Conservation (phyloP, 2,797 vertebrate genomes). For the Notolabrus celidotus region DNA sequence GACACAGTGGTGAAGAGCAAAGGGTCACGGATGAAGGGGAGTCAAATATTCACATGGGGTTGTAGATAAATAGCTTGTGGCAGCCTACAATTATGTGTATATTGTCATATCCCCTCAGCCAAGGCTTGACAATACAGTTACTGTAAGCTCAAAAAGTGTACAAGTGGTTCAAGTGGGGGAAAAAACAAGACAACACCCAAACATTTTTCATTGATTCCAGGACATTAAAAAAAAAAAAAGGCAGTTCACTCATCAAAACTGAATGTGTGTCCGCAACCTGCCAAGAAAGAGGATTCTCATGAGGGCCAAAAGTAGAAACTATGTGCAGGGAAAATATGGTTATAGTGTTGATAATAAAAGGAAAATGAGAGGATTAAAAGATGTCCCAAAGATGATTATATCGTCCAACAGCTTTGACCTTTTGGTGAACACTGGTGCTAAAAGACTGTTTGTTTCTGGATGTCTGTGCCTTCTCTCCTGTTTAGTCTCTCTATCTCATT, state of each 20-base stretch:
- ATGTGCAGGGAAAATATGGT: conserved; percentile 42
- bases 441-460: conserved; percentile 60
- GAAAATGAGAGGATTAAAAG: conserved; percentile 28
- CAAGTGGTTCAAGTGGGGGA: conserved; percentile 35
- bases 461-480: conserved; percentile 56
- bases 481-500: conserved; percentile 46
- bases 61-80: conserved; percentile 25
- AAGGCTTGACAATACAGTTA: conserved; percentile 12
- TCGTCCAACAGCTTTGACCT: conserved; percentile 67
- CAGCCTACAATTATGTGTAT: conserved; percentile 19
- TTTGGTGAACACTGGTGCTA: conserved; percentile 56
- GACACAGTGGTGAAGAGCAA: conserved; percentile 24
- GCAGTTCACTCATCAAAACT: conserved; percentile 42
- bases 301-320: conserved; percentile 29
- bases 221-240: conserved; percentile 8
- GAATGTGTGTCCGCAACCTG: conserved; percentile 26
- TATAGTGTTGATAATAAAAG: conserved; percentile 50
- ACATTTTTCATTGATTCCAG: conserved; percentile 16
- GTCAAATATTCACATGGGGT: conserved; percentile 46
- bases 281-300: conserved; percentile 6
- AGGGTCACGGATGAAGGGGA: conserved; percentile 27
- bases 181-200: conserved; percentile 18
- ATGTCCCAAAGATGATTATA: conserved; percentile 58
- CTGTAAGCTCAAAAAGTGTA: conserved; percentile 25
- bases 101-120: conserved; percentile 21